Evolutionary conservation across 1,140 invertebrate genomes (phyloP).

Genomic region (Cydia splendana): DNA sequence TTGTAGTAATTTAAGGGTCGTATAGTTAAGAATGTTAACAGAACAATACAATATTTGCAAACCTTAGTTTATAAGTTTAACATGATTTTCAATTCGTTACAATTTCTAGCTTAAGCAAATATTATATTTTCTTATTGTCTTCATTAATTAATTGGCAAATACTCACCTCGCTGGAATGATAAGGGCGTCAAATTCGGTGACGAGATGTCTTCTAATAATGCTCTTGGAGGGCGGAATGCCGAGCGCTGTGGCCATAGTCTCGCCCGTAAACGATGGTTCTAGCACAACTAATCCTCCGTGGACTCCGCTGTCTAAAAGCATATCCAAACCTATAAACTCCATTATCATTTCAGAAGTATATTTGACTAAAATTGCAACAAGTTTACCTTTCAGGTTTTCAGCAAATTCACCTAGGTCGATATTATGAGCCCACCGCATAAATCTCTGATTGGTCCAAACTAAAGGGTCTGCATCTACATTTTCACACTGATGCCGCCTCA

Average conservation of each 20-base stretch:
- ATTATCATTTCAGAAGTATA: background rate
- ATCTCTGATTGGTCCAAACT: constrained; percentile 96
- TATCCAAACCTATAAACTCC: background rate
- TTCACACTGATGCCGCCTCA: constrained; percentile 93
- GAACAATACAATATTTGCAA: constrained; percentile 31
- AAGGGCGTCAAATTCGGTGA: constrained; percentile 93
- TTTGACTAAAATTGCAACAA: constrained; percentile 15
- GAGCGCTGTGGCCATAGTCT: constrained; percentile 95
- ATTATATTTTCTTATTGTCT: constrained; percentile 45
- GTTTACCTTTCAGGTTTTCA: constrained; percentile 93
- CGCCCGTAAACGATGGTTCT: constrained; percentile 95
- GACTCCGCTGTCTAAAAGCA: constrained; percentile 90
- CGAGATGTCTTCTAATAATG: constrained; percentile 94
- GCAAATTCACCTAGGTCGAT: constrained; percentile 97
- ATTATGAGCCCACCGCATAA: constrained; percentile 94
- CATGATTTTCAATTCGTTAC: constrained; percentile 7
- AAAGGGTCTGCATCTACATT: constrained; percentile 93
- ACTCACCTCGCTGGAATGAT: constrained; percentile 93
- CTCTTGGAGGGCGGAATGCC: constrained; percentile 96
- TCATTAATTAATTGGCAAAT: constrained; percentile 32
- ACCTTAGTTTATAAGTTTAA: background rate
- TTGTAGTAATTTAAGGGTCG: background rate
- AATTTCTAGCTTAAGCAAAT: constrained; percentile 40
- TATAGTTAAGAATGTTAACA: constrained; percentile 8
- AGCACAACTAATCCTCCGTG: constrained; percentile 95